These are phyloP conservation scores for Athripsodes cinereus DNA, from an alignment of 2,888 invertebrate species.

Conservation along the genomic window DNA sequence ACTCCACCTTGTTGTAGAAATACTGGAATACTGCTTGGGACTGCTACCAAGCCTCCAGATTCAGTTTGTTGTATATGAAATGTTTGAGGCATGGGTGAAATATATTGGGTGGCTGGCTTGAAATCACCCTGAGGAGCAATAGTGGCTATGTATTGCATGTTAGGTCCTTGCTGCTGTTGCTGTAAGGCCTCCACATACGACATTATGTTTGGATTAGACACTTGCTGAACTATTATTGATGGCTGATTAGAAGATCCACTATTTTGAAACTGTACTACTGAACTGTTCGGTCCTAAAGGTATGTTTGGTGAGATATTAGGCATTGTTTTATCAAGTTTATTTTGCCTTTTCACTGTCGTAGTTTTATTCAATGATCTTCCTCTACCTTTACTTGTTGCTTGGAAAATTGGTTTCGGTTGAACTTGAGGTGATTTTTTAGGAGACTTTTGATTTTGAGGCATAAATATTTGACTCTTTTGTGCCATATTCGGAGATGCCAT, in stretches of 20 bases:
- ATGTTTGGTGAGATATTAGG: conserved; percentile 44
- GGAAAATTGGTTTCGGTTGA: conserved; percentile 48
- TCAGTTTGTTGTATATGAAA: conserved; percentile 58
- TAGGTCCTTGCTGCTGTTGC: conserved; percentile 63
- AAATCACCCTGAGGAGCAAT: conserved; percentile 57
- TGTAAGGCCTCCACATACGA: conserved; percentile 66
- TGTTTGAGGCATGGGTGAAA: conserved; percentile 53
- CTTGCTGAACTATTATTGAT: conserved; percentile 64
- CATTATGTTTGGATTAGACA: conserved; percentile 53
- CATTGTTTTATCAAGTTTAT: conserved; percentile 46
- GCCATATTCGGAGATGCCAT: conserved; percentile 43
- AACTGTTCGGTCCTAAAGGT: conserved; percentile 43
- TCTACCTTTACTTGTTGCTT: conserved; percentile 41
- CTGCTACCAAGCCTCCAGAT: conserved; percentile 53
- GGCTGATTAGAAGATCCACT: conserved; percentile 53
- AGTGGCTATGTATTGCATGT: conserved; percentile 71
- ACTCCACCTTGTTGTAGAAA: conserved; percentile 49
- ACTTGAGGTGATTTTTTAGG: conserved; percentile 47
- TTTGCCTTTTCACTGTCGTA: conserved; percentile 44
- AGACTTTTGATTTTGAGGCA: conserved; percentile 45
- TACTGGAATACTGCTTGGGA: conserved; percentile 56
- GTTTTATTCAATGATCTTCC: conserved; percentile 48
- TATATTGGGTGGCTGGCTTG: conserved; percentile 51
- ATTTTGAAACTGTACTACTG: conserved; percentile 54
- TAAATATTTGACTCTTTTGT: conserved; percentile 44